phyloP scores from a whole-genome alignment of 2,888 invertebrate genomes.

The Rhingia rostrata region DNA sequence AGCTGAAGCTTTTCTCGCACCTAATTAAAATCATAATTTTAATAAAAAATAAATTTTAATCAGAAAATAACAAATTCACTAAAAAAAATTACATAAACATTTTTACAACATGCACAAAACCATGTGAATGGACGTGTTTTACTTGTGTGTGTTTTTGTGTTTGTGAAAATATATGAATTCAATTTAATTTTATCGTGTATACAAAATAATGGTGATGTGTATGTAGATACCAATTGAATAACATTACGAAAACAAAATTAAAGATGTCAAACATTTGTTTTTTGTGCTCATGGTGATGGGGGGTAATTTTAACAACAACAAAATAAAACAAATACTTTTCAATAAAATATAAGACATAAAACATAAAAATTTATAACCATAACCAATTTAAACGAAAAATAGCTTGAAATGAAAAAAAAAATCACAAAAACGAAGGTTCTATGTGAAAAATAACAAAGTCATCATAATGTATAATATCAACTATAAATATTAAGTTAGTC shows the following conservation, averaged over 20 bases:
- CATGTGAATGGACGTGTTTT: conserved; percentile 65
- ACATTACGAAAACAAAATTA: conserved; percentile 60
- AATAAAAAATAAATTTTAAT: conserved; percentile 18
- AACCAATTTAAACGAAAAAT: conserved; percentile 6
- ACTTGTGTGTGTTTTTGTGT: conserved; percentile 40
- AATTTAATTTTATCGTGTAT: conserved; percentile 13
- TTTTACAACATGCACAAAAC: conserved; percentile 72
- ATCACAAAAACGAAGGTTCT: background rate
- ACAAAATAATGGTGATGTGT: conserved; percentile 10
- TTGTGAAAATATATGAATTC: conserved; percentile 28
- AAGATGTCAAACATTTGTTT: conserved; percentile 71
- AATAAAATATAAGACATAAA: conserved; percentile 32
- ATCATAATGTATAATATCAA: background rate
- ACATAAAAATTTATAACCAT: conserved; percentile 26
- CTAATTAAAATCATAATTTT: conserved; percentile 81
- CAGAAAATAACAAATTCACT: conserved; percentile 1
- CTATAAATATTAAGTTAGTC: too few relatives aligned
- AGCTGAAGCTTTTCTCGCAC: conserved; percentile 93
- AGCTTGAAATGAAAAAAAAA: background rate
- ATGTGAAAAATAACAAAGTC: background rate
- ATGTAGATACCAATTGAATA: conserved; percentile 24
- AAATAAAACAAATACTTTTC: conserved; percentile 11
- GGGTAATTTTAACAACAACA: conserved; percentile 59
- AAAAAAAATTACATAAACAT: conserved; percentile 57
- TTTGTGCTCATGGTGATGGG: conserved; percentile 76